phyloP scores from a whole-genome alignment of 2,797 vertebrate species.

The Garrulus glandarius region DNA sequence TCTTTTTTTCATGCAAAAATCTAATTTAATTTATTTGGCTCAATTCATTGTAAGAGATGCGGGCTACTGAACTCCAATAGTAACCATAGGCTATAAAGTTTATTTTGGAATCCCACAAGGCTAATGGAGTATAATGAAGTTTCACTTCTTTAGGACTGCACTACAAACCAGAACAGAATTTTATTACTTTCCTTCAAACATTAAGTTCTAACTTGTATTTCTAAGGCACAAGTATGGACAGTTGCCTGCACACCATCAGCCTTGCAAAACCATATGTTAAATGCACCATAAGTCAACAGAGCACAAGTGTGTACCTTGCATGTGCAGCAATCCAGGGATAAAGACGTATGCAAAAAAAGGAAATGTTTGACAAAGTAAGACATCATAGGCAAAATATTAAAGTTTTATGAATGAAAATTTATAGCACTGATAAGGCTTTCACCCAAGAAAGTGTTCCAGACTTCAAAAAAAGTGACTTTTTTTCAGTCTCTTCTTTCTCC shows the following conservation, averaged over 20 bases:
- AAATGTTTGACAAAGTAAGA: not conserved
- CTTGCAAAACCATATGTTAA: not conserved
- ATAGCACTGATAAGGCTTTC: not conserved
- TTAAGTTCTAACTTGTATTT: not conserved
- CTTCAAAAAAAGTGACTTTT: not conserved
- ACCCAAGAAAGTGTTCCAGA: not conserved
- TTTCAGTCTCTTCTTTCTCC: not conserved
- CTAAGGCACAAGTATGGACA: not conserved
- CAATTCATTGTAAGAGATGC: not conserved
- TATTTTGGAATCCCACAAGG: not conserved
- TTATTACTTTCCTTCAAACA: not conserved
- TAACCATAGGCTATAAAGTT: not conserved
- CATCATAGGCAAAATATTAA: not conserved
- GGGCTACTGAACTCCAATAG: not conserved
- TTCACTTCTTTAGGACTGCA: not conserved
- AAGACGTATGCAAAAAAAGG: not conserved
- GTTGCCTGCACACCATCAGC: not conserved
- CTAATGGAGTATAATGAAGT: not conserved
- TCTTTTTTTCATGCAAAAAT: conserved; percentile 55
- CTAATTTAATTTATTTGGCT: conserved; percentile 55
- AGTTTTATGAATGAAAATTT: not conserved
- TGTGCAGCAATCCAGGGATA: not conserved
- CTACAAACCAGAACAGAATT: not conserved
- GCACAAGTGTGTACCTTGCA: not conserved
- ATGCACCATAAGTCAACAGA: not conserved